A percentile compares a stretch with the other conserved stretches of the same genome.
Conservation (phyloP, 1,140 invertebrate genomes). For the Metaphire vulgaris region DNA sequence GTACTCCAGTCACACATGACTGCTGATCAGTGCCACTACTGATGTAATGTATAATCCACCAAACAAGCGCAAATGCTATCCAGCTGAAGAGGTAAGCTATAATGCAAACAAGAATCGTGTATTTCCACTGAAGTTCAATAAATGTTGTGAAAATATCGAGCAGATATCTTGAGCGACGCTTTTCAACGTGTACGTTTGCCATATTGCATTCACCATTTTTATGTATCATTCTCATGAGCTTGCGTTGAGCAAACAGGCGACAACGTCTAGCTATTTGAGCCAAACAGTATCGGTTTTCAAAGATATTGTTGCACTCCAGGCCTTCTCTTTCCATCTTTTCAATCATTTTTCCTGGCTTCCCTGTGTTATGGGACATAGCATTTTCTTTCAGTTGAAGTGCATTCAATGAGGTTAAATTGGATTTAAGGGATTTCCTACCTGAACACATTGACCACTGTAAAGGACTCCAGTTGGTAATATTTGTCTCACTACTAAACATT, state of each 20-base stretch:
- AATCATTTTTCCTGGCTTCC: background rate
- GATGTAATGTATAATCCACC: conserved; percentile 51
- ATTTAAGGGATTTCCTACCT: background rate
- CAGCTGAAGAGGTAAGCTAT: conserved; percentile 44
- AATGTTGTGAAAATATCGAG: conserved; percentile 72
- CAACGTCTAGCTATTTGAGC: background rate
- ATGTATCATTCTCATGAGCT: background rate
- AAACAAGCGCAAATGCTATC: conserved; percentile 47
- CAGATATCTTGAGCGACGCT: conserved; percentile 20
- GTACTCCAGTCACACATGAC: conserved; percentile 36
- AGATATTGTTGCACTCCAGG: background rate
- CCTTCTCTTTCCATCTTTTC: background rate
- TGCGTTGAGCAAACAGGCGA: background rate
- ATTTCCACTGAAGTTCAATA: conserved; percentile 54
- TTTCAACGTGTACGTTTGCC: background rate
- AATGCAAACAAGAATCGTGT: conserved; percentile 43
- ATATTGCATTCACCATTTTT: background rate
- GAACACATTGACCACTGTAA: background rate
- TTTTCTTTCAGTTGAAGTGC: background rate
- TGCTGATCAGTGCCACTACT: conserved; percentile 42
- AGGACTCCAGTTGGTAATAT: background rate
- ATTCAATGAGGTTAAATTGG: background rate
- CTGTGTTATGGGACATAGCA: background rate
- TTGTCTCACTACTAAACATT: background rate
- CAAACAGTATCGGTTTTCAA: background rate